Percentiles rank a stretch among this genome's conserved stretches.
phyloP scores from a whole-genome alignment of 2,113 vertebrate species.

The Balaeniceps rex region DNA sequence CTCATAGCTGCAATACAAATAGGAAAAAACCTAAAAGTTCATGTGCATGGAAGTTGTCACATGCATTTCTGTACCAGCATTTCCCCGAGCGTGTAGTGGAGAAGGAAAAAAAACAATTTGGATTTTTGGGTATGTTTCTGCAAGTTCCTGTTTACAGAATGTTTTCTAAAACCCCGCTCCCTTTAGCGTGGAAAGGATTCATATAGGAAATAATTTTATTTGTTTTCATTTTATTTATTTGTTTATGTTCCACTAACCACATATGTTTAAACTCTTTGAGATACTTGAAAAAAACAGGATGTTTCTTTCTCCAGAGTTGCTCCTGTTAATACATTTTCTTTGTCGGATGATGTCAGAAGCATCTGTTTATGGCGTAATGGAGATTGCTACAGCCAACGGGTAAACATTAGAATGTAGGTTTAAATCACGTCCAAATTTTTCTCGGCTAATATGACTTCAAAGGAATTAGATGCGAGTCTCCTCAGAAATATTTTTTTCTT shows the following conservation, averaged over 20 bases:
- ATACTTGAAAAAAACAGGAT: not conserved
- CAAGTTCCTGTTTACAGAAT: not conserved
- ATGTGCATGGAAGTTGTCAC: not conserved
- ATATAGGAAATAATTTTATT: not conserved
- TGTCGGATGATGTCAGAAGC: conserved; percentile 2
- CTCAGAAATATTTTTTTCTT: not conserved
- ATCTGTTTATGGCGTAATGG: not conserved
- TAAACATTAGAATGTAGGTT: not conserved
- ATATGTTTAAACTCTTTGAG: not conserved
- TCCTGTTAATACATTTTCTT: not conserved
- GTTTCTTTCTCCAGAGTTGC: not conserved
- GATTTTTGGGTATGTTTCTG: not conserved
- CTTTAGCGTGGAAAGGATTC: not conserved
- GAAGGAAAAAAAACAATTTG: not conserved
- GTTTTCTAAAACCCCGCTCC: not conserved
- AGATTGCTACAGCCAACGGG: not conserved
- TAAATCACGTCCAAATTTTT: not conserved
- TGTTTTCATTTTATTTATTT: not conserved
- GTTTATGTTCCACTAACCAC: not conserved
- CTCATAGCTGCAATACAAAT: not conserved
- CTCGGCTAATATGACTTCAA: not conserved
- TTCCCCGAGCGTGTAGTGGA: rapidly evolving
- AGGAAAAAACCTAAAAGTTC: too few relatives aligned
- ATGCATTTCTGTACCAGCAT: not conserved
- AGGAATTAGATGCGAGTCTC: not conserved